Percentiles rank a stretch among this genome's conserved stretches.
Conservation (phyloP, 2,113 vertebrate species). For the Barbus barbus region DNA sequence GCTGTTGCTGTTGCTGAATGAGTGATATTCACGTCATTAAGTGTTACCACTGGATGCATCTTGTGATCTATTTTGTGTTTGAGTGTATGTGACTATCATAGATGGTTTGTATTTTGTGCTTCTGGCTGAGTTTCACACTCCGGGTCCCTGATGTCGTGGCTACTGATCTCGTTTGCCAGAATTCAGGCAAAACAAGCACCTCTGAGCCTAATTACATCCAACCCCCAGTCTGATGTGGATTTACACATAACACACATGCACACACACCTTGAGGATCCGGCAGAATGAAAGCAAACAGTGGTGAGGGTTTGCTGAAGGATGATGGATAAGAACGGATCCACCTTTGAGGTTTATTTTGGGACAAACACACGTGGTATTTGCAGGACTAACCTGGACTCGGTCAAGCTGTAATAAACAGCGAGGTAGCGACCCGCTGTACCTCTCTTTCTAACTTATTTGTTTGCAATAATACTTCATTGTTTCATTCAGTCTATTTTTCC, state of each 20-base stretch:
- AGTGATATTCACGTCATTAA: not conserved
- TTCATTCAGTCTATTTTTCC: constrained; percentile 32
- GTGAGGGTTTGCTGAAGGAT: not conserved
- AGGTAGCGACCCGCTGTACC: not conserved
- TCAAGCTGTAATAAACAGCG: not conserved
- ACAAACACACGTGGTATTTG: not conserved
- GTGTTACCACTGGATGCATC: constrained; percentile 6
- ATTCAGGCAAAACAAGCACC: constrained; percentile 51
- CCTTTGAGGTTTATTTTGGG: constrained; percentile 7
- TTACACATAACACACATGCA: constrained; percentile 15
- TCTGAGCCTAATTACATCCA: constrained; percentile 50
- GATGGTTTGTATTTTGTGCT: constrained; percentile 33
- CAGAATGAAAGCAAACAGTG: not conserved
- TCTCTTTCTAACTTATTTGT: not conserved
- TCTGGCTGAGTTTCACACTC: constrained; percentile 33
- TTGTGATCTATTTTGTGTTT: constrained; percentile 4
- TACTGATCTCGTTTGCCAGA: constrained; percentile 25
- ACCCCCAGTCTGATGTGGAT: constrained; percentile 27
- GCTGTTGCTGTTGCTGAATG: not conserved
- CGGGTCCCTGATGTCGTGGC: not conserved
- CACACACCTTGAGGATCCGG: constrained; percentile 10
- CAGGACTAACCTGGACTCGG: not conserved
- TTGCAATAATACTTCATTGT: not conserved
- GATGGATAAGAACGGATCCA: not conserved
- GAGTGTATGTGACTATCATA: constrained; percentile 37